A percentile compares a stretch with the other conserved stretches of the same genome.
Evolutionary conservation across 2,113 vertebrate species (phyloP).

Genomic region (Lathamus discolor): DNA sequence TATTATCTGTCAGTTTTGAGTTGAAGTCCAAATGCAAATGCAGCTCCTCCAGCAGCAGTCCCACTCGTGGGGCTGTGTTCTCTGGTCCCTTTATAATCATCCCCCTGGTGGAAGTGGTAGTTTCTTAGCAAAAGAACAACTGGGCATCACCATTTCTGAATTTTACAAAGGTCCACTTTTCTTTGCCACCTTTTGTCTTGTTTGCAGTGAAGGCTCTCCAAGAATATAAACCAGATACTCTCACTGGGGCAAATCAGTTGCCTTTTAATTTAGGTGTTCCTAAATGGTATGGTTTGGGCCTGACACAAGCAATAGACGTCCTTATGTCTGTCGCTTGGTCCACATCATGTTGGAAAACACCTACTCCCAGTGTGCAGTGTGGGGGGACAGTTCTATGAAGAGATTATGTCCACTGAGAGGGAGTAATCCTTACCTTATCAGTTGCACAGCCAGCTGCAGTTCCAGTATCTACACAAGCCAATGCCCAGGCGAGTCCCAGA

Average conservation of each 20-base stretch:
- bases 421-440: not conserved
- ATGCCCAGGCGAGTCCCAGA: not conserved
- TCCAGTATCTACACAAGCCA: not conserved
- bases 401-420: not conserved
- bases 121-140: not conserved
- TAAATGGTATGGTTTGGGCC: rapidly evolving
- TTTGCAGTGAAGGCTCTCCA: not conserved
- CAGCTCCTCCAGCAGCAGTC: not conserved
- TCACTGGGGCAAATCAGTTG: not conserved
- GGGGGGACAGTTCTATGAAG: not conserved
- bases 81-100: not conserved
- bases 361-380: not conserved
- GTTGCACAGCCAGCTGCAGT: not conserved
- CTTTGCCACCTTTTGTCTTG: not conserved
- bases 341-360: rapidly evolving
- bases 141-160: not conserved
- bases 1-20: not conserved
- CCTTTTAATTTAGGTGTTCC: not conserved
- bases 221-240: rapidly evolving
- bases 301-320: not conserved
- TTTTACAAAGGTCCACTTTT: not conserved
- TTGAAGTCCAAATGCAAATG: not conserved
- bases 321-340: not conserved
- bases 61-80: rapidly evolving
- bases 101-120: not conserved